Conservation (phyloP, 2,888 invertebrate genomes). For the Spialia ferax region DNA sequence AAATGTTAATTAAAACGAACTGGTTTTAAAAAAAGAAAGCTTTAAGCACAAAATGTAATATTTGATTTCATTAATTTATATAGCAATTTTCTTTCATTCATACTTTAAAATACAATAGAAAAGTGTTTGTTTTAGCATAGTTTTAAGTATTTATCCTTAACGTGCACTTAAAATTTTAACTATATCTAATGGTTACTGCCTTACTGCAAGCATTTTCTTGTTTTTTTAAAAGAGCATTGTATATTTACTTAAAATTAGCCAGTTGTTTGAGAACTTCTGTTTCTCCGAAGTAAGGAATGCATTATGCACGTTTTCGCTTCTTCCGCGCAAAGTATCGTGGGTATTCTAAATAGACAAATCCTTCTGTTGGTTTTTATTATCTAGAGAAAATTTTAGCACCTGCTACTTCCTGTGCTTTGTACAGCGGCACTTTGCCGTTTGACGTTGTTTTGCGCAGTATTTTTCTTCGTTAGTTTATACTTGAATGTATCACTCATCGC, state of each 20-base stretch:
- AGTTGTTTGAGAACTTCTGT: not conserved
- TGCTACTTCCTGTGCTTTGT: constrained; percentile 13
- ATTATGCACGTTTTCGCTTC: constrained; percentile 56
- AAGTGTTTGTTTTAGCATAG: too few relatives aligned
- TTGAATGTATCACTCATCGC: not conserved
- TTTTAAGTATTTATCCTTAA: too few relatives aligned
- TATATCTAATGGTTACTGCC: too few relatives aligned
- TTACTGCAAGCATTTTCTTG: not conserved
- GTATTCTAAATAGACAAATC: constrained; percentile 41
- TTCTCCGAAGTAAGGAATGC: constrained; percentile 48
- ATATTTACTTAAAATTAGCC: constrained; percentile 31
- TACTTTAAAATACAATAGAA: too few relatives aligned
- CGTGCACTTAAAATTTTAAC: too few relatives aligned
- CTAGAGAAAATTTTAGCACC: constrained; percentile 43
- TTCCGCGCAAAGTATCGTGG: constrained; percentile 54
- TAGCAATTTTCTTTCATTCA: too few relatives aligned
- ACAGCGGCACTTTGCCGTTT: constrained; percentile 15
- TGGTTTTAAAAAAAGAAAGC: not conserved
- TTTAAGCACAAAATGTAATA: too few relatives aligned
- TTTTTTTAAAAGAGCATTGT: constrained; percentile 5
- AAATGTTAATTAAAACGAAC: constrained; percentile 19
- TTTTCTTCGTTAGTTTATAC: not conserved
- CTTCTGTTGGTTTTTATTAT: constrained; percentile 47
- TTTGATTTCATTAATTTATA: too few relatives aligned
- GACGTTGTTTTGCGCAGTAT: not conserved